Evolutionary conservation across 2,888 invertebrate species (phyloP).

Genomic region (Thymelicus lineola): DNA sequence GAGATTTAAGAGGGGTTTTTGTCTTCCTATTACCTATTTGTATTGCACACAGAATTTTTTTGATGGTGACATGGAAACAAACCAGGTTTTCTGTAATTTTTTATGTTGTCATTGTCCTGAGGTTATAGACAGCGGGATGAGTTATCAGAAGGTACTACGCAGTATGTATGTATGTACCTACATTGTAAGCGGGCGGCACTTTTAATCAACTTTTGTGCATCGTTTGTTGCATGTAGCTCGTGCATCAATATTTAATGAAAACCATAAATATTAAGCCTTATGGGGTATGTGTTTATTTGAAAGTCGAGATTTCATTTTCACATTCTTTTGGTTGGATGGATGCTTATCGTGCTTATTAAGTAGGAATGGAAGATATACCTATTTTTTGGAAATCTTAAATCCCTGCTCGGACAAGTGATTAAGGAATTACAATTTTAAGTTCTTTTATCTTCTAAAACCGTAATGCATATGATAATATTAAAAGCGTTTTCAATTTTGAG

Average conservation of each 20-base stretch:
- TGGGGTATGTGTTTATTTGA: neutral
- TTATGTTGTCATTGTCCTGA: constrained; percentile 66
- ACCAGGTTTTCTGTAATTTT: constrained; percentile 60
- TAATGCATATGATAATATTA: no score
- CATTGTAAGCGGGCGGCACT: constrained; percentile 53
- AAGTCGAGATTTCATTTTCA: neutral
- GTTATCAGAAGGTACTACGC: constrained; percentile 53
- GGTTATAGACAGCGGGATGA: constrained; percentile 62
- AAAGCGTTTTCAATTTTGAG: no score
- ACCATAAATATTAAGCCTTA: constrained; percentile 8
- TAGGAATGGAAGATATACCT: no score
- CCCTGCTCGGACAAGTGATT: no score
- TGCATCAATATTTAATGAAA: constrained; percentile 7
- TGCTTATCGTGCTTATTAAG: no score
- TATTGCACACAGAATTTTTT: neutral
- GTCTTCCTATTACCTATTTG: neutral
- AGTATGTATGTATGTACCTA: neutral
- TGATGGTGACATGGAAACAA: constrained; percentile 53
- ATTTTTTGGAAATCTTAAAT: no score
- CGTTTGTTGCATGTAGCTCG: constrained; percentile 30
- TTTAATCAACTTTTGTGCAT: constrained; percentile 52
- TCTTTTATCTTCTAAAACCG: no score
- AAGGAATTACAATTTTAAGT: no score
- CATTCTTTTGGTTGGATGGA: no score
- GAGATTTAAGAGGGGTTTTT: no score